Evolutionary conservation across 2,113 vertebrate species (phyloP), one percentile per base, ranked within the genome.

Genomic region (Trochalopteron elliotii): DNA sequence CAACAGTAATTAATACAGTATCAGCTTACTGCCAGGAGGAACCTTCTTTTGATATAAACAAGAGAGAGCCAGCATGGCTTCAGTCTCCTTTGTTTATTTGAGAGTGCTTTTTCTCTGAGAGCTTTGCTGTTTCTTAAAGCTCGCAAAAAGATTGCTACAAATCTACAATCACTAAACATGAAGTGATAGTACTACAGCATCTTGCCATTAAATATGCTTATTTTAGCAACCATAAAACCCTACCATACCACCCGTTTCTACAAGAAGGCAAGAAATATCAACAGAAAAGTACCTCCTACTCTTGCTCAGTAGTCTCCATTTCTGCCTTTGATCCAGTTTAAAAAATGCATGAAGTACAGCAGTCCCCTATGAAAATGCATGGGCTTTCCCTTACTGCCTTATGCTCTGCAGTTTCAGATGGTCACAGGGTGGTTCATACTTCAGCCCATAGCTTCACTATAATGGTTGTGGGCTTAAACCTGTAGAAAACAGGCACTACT

Each of bases 201-300:
- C 79, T 83, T 56, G 45, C 19, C 45, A 85, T 40, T 77, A 90
- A 90, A 82, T 45, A 50, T 31, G 9, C 16, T 70, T 83, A 67
- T 80, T 88, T 87, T 75, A 86, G 61, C 77, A 83, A 70, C n/a
- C 86, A 85, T 80, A 61, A 56, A 60, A 30, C 49, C 42, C 72
- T 80, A 84, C 45, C 53, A 67, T 37, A 94, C 83, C 92, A 87
- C 77, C 76, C 77, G 25, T 84, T 95, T 83, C 72, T 83, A 69
- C 77, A 95, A 88, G 91, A 91, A 72, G 5, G 21, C 11, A 67
- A n/a, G 13, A 86, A 40, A 33, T 67, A 81, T 12, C 28, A 68
- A 53, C 16, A 60, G 53, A 28, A 74, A 47, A 81, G 35, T 45
- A 79, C 3, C 49, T 76, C 18, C 49, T 79, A 44, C 20, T 57